A percentile compares a stretch with the other conserved stretches of the same genome.
These are phyloP conservation scores for Phaonia tiefii DNA, from an alignment of 2,888 invertebrate genomes.

Conservation along the genomic window DNA sequence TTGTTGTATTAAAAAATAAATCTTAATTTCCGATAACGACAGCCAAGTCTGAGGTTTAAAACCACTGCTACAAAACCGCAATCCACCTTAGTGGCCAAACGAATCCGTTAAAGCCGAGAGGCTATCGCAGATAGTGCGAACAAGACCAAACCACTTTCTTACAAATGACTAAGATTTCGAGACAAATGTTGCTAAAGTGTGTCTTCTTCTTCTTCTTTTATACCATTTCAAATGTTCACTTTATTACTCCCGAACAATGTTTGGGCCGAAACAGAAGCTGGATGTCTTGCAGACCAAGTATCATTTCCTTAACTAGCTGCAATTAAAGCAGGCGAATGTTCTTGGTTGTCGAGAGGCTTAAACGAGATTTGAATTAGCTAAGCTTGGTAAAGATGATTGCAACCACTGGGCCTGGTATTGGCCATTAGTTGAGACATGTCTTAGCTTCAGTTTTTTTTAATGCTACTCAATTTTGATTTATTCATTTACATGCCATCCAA, in stretches of 20 bases:
- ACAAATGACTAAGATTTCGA: slow-evolving; percentile 10
- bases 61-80: background rate
- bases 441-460: slow-evolving; percentile 57
- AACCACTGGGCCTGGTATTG: background rate
- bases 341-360: slow-evolving; percentile 44
- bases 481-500: slow-evolving; percentile 28
- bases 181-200: slow-evolving; percentile 24
- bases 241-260: background rate
- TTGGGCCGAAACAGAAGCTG: too few relatives aligned
- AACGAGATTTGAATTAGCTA: slow-evolving; percentile 64
- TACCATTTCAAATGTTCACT: background rate
- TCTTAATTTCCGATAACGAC: slow-evolving; percentile 55
- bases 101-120: slow-evolving; percentile 28
- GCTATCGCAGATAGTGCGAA: background rate
- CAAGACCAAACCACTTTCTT: background rate
- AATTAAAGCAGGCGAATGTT: slow-evolving; percentile 31
- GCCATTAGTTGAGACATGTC: slow-evolving; percentile 33
- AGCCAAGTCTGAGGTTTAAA: background rate
- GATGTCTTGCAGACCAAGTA: background rate
- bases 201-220: background rate
- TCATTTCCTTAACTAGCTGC: slow-evolving; percentile 25
- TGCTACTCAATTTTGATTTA: slow-evolving; percentile 51
- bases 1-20: slow-evolving; percentile 49
- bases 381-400: slow-evolving; percentile 61
- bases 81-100: background rate